Conservation (phyloP, 2,113 vertebrate species). For the Alectura lathami region DNA sequence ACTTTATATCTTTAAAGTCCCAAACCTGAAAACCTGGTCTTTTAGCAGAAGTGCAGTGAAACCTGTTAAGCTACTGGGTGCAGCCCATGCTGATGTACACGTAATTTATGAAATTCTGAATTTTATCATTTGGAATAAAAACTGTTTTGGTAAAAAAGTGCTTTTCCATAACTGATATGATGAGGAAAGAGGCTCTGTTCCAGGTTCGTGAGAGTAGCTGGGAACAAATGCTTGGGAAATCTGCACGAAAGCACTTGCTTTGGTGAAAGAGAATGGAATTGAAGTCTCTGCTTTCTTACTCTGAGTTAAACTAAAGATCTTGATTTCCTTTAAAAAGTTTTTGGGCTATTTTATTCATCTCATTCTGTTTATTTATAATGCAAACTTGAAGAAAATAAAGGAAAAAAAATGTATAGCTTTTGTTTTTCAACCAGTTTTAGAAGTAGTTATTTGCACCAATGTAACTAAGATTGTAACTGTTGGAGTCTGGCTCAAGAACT, state of each 20-base stretch:
- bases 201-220: neutral
- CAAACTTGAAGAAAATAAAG: neutral
- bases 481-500: constrained; percentile 15
- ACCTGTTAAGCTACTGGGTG: neutral
- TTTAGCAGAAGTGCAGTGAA: neutral
- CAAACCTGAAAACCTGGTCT: neutral
- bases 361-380: neutral
- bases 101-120: neutral
- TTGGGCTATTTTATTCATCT: neutral
- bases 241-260: neutral
- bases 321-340: neutral
- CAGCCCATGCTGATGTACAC: neutral
- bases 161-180: neutral
- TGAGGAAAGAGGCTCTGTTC: neutral
- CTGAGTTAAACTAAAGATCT: neutral
- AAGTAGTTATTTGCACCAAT: neutral
- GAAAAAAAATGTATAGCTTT: neutral
- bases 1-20: neutral
- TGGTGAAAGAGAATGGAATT: neutral
- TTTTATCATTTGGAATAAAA: neutral
- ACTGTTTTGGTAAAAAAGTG: neutral
- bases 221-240: neutral
- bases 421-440: neutral
- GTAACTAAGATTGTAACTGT: constrained; percentile 20
- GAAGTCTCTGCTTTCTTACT: neutral